Percentiles rank a stretch among this genome's conserved stretches.
Conservation (phyloP, 2,113 vertebrate genomes). For the Gila orcuttii region DNA sequence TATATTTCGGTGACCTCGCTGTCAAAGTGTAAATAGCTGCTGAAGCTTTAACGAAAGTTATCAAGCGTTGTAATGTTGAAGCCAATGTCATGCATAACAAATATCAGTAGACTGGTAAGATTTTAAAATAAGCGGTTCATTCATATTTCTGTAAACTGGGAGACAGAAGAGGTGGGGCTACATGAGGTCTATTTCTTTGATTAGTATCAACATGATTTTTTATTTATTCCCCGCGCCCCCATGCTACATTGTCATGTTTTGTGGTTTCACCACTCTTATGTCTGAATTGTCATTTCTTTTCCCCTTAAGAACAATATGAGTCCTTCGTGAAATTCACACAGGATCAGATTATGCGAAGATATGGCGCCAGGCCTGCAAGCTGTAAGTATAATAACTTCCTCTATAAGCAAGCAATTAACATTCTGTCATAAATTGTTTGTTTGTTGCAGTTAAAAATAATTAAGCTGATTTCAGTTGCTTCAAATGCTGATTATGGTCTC, state of each 20-base stretch:
- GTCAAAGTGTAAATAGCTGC: no score
- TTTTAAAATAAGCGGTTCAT: no score
- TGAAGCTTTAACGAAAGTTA: no score
- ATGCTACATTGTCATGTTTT: background rate
- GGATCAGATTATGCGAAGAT: slow-evolving; percentile 94
- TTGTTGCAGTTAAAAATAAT: background rate
- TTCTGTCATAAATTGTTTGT: background rate
- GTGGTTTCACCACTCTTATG: background rate
- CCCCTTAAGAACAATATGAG: slow-evolving; percentile 87
- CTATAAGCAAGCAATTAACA: background rate
- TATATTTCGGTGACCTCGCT: no score
- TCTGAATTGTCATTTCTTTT: slow-evolving; percentile 12
- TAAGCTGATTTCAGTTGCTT: background rate
- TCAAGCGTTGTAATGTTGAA: no score
- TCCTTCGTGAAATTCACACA: slow-evolving; percentile 97
- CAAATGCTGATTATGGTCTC: background rate
- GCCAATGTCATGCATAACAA: no score
- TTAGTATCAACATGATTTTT: no score
- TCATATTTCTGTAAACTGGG: no score
- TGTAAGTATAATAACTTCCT: slow-evolving; percentile 74
- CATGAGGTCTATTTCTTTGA: no score
- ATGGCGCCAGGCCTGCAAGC: slow-evolving; percentile 87
- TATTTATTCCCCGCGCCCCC: background rate
- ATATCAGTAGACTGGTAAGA: no score
- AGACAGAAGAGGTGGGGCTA: no score